phyloP scores from a whole-genome alignment of 2,888 invertebrate species.

The Eurois occulta region DNA sequence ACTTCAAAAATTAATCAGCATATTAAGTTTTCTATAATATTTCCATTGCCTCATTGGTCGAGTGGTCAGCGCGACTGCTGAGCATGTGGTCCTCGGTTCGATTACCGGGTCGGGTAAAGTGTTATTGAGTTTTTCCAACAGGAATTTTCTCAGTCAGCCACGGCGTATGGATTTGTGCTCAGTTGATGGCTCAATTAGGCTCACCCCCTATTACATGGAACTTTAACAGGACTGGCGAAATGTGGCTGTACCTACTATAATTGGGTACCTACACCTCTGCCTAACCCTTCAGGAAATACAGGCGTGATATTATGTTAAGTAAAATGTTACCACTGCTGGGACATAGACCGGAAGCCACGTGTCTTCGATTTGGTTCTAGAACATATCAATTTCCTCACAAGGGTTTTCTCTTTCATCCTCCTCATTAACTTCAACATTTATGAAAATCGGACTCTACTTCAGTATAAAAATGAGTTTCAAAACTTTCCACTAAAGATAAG shows the following conservation, averaged over 20 bases:
- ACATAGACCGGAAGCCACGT: background rate
- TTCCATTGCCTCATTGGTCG: background rate
- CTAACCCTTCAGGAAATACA: background rate
- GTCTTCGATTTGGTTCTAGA: background rate
- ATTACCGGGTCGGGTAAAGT: background rate
- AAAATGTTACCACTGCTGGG: background rate
- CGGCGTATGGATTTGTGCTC: background rate
- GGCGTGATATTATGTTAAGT: background rate
- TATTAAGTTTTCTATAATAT: background rate
- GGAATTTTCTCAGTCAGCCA: background rate
- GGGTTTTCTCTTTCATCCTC: background rate
- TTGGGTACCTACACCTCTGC: background rate
- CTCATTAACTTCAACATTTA: background rate
- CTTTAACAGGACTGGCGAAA: background rate
- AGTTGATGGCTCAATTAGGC: background rate
- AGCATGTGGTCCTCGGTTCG: background rate
- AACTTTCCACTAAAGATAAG: conserved; percentile 30
- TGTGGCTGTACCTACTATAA: background rate
- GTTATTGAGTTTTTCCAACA: background rate
- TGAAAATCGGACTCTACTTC: conserved; percentile 28
- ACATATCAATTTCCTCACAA: background rate
- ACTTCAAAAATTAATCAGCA: background rate
- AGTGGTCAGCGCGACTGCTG: background rate
- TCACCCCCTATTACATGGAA: background rate
- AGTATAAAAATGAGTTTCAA: conserved; percentile 36